Base-by-base conservation (phyloP, 2,797 vertebrate genomes). In the Chrosomus eos region DNA sequence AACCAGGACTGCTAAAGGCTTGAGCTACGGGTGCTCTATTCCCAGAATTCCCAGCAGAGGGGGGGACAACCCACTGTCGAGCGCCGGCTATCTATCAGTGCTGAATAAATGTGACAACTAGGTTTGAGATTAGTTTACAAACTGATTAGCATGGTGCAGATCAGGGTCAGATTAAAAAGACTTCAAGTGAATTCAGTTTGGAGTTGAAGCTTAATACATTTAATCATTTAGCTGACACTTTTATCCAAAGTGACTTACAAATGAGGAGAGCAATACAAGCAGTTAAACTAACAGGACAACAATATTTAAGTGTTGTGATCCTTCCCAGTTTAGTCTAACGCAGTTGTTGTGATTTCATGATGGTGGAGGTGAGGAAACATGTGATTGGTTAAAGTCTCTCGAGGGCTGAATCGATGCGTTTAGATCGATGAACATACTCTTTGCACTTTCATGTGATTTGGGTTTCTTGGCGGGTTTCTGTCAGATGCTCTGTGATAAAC, bases 1-100 rank as follows among this genome's bases (percentile, higher is more conserved):
- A 87, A 84, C 62, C 79, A 48, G 83, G 74, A 51, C 83, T 74
- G 79, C 67, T 48, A 55, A 64, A 33, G 55, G 80, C 83, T 68
- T 26, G 38, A 48, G 86, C 81, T 73, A 78, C 67, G 31, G 38
- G 73, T 38, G 85, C 53, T 78, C 66, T 64, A 75, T 64, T 86
- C 80, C 73, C 68, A 80, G 10, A 78, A 76, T 84, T 67, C 76
- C 38, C 60, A 80, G 40, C n/a, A 19, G 43, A 18, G 72, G 28
- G 53, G 33, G 33, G 70, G 26, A n/a, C 74, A 70, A 71, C 36
- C 26, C 48, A 67, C 33, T 5, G 33, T 43, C 58, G 26, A 67
- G 58, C 36, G 68, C 58, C 75, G 48, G 81, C 68, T 51, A 21
- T 80, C 43, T 66, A 55, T 51, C 26, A 74, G 38, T 18, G 28